Evolutionary conservation across 64 coral and sea anemone species (phyloP).

Genomic region (Trachythela sp.): DNA sequence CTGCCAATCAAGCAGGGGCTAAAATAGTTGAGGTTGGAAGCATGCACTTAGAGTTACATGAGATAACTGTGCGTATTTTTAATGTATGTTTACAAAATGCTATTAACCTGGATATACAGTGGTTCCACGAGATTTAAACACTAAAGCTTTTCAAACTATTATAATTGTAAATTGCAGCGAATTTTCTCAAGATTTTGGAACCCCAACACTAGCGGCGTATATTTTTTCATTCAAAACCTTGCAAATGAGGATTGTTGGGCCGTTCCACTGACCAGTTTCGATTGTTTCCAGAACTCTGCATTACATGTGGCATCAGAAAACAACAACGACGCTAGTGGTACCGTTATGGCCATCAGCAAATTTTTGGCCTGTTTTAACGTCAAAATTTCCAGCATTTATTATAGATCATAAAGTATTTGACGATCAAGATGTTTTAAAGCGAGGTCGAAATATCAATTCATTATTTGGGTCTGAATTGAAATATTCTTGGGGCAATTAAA

Average conservation of each 20-base stretch:
- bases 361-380: too few relatives aligned
- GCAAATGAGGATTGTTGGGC: too few relatives aligned
- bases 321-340: too few relatives aligned
- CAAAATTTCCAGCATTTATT: neutral
- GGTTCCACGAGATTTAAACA: neutral
- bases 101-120: slow-evolving; percentile 31
- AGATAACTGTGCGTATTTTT: neutral
- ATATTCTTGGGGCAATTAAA: too few relatives aligned
- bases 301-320: too few relatives aligned
- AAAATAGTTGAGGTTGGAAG: slow-evolving; percentile 1
- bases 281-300: slow-evolving; percentile 12
- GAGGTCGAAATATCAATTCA: neutral
- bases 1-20: neutral
- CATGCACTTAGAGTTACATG: neutral
- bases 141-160: slow-evolving; percentile 24
- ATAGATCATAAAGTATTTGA: neutral
- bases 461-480: neutral
- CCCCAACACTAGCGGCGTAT: neutral
- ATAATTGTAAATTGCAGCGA: neutral
- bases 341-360: too few relatives aligned
- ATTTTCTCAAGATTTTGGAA: slow-evolving; percentile 6
- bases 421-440: too few relatives aligned
- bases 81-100: neutral
- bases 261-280: slow-evolving; percentile 28
- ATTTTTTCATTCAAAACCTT: too few relatives aligned